Evolutionary conservation across 2,888 invertebrate genomes (phyloP), one percentile per base, ranked within the genome.

Genomic region (Athalia circularis): DNA sequence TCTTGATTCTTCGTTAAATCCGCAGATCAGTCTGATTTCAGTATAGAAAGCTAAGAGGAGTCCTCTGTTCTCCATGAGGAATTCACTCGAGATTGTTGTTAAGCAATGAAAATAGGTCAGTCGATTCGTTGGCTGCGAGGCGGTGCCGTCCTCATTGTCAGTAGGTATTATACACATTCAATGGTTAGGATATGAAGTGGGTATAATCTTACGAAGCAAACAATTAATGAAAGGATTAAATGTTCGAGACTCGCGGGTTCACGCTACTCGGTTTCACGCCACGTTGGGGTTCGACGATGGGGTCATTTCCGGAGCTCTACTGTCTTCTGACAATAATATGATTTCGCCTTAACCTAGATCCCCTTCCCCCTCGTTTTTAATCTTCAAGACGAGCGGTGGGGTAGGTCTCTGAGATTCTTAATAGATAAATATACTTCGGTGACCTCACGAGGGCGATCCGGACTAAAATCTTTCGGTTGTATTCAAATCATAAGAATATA

Each of bases 331-430:
- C 72, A 72, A 72, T 72, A 47, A 29, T 47, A 43, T 50, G 68
- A 59, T 72, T 72, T 47, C 13, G 59, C 72, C 72, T 72, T 72
- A 72, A 72, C 72, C 72, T 59, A 72, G 72, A 72, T 72, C 57
- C 54, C 72, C 45, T 5, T 9, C 13, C 59, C 29, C 29, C 29
- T 29, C 29, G 29, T 29, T 29, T 29, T 0, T 29, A 29, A 29
- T 29, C 29, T 29, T 29, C 2, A 29, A 29, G 29, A 29, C 29
- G 29, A 29, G 8, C 47, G 59, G 72, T 59, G 72, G 59, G 72
- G 72, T 72, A 59, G 59, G 72, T 45, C 59, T 59, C 57, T n/a
- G 5, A 54, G 4, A 29, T 57, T 59, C 43, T 70, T 57, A 59
- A 72, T 47, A 59, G 72, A 72, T 72, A 72, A 72, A 72, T 72